Conservation (phyloP, 2,113 vertebrate species). For the Paradoxurus hermaphroditus region DNA sequence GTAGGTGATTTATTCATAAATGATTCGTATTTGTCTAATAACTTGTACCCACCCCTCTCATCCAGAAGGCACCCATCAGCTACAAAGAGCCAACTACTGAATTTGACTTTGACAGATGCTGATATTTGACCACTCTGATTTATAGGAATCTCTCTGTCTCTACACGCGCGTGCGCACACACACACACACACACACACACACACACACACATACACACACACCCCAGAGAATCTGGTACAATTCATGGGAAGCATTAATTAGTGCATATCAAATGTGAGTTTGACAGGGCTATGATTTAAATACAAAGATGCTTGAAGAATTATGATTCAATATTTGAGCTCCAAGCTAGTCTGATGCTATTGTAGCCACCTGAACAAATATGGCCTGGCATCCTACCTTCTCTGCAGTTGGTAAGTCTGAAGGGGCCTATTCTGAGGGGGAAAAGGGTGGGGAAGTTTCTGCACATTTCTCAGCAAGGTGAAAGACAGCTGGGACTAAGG, state of each 20-base stretch:
- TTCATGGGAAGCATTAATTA: slow-evolving; percentile 83
- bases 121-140: slow-evolving; percentile 75
- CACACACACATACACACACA: slow-evolving; percentile 10
- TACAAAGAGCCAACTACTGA: background rate
- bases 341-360: slow-evolving; percentile 74
- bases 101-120: slow-evolving; percentile 76
- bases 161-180: background rate
- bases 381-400: background rate
- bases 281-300: slow-evolving; percentile 84
- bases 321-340: slow-evolving; percentile 83
- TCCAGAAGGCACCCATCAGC: slow-evolving; percentile 22
- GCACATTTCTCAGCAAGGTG: slow-evolving; percentile 62
- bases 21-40: slow-evolving; percentile 76
- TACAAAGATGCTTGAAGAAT: slow-evolving; percentile 82
- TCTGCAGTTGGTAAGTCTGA: slow-evolving; percentile 67
- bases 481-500: slow-evolving; percentile 42
- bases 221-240: slow-evolving; percentile 68
- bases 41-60: slow-evolving; percentile 60
- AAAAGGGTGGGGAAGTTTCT: background rate
- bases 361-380: slow-evolving; percentile 70
- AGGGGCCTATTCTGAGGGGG: slow-evolving; percentile 40
- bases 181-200: background rate
- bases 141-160: slow-evolving; percentile 55
- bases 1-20: slow-evolving; percentile 76
- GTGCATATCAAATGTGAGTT: slow-evolving; percentile 76